Conservation (phyloP, 2,113 vertebrate species). For the Rousettus leschenaultii region DNA sequence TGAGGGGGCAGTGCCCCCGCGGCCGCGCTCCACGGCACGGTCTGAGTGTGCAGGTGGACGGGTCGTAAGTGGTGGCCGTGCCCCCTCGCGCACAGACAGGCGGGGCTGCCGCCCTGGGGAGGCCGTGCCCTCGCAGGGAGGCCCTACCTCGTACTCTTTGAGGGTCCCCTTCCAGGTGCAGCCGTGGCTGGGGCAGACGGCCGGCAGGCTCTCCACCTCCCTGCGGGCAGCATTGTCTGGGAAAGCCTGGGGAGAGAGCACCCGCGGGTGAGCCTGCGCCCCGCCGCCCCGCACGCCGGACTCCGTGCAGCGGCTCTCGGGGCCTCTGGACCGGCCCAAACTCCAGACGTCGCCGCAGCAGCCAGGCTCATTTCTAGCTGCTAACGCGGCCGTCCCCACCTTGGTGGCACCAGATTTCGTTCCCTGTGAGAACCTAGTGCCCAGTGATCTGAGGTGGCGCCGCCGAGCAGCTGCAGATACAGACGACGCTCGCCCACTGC, state of each 20-base stretch:
- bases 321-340: accelerated
- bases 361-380: no score
- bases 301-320: accelerated
- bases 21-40: no score
- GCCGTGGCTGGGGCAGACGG: conserved; percentile 86
- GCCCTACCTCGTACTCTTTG: conserved; percentile 92
- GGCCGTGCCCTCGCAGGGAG: background rate
- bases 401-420: no score
- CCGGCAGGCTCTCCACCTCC: conserved; percentile 93
- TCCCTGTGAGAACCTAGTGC: no score
- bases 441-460: no score
- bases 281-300: no score
- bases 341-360: accelerated
- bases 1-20: accelerated
- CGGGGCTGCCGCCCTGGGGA: background rate
- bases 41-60: no score
- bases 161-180: conserved; percentile 93
- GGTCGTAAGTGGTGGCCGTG: no score
- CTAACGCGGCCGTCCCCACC: background rate
- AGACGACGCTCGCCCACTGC: no score
- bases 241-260: conserved; percentile 85
- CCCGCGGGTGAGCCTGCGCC: background rate
- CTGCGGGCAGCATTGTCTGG: conserved; percentile 94
- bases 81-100: no score
- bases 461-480: no score